Evolutionary conservation across 1,140 invertebrate species (phyloP).

Genomic region (Drosophila sulfurigaster): DNA sequence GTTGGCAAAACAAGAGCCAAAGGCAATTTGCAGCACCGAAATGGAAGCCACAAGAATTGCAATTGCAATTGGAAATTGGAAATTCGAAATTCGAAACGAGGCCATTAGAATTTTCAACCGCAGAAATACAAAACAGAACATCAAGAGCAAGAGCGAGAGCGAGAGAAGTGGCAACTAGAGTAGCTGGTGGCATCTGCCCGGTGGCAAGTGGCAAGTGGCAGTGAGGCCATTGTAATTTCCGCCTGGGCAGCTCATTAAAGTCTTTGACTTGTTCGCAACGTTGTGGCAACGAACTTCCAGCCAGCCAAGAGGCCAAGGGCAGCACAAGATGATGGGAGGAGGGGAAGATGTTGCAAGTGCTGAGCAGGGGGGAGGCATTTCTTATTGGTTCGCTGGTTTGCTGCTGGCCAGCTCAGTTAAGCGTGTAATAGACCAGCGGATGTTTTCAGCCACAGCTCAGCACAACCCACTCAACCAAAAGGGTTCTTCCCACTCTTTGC

Average conservation of each 20-base stretch:
- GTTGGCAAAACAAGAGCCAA: not conserved
- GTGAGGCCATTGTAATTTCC: conserved; percentile 44
- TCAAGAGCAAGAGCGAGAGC: not conserved
- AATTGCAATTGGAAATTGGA: conserved; percentile 36
- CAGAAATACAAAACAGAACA: conserved; percentile 32
- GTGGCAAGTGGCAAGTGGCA: conserved; percentile 27
- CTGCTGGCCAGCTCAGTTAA: conserved; percentile 62
- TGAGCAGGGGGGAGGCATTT: conserved; percentile 13
- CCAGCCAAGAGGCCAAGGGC: not conserved
- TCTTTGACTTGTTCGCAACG: not conserved
- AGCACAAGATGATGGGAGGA: not conserved
- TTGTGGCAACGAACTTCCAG: conserved; percentile 45
- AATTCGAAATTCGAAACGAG: conserved; percentile 32
- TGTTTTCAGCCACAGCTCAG: conserved; percentile 41
- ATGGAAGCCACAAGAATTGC: conserved; percentile 49
- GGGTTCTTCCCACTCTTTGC: not conserved
- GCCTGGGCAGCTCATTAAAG: conserved; percentile 66
- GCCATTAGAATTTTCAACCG: conserved; percentile 70
- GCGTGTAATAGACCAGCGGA: conserved; percentile 75
- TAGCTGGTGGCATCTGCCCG: conserved; percentile 13
- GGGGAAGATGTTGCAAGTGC: not conserved
- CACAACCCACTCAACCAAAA: not conserved
- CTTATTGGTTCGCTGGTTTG: conserved; percentile 71
- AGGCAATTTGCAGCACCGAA: conserved; percentile 64
- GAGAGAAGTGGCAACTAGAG: conserved; percentile 4